A percentile compares a stretch with the other conserved stretches of the same genome.
Conservation (phyloP, 2,113 vertebrate species). For the Anthoscopus minutus region DNA sequence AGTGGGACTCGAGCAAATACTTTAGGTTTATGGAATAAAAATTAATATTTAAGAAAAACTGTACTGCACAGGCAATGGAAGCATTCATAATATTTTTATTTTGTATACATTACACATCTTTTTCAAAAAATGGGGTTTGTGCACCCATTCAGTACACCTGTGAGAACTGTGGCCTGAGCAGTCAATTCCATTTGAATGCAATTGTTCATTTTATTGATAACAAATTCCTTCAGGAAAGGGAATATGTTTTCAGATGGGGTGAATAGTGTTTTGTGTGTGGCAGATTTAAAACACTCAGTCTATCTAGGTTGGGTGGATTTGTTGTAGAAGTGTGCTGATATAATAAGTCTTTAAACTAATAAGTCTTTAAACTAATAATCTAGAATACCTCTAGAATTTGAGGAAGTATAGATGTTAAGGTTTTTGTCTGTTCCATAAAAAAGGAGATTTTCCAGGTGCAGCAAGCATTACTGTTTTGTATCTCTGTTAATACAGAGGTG, state of each 20-base stretch:
- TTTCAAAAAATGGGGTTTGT: background rate
- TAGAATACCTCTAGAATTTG: background rate
- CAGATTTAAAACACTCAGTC: background rate
- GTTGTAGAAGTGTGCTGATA: background rate
- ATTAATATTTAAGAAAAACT: background rate
- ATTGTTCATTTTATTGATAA: background rate
- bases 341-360: no score
- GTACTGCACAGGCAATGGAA: background rate
- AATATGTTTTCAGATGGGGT: background rate
- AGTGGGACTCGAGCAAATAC: background rate
- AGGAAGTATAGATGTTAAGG: background rate
- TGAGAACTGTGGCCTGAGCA: background rate
- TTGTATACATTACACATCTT: background rate
- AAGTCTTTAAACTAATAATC: background rate
- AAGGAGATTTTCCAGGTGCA: background rate
- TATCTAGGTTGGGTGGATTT: background rate
- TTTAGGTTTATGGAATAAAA: background rate
- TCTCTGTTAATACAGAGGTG: background rate
- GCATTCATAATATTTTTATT: background rate
- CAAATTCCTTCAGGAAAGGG: background rate
- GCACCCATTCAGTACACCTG: background rate
- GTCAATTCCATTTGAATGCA: background rate
- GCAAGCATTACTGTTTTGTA: background rate
- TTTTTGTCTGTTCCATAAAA: background rate
- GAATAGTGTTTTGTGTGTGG: background rate